These are phyloP conservation scores for Drosophila serrata DNA, from an alignment of 1,140 invertebrate genomes.

Conservation along the genomic window DNA sequence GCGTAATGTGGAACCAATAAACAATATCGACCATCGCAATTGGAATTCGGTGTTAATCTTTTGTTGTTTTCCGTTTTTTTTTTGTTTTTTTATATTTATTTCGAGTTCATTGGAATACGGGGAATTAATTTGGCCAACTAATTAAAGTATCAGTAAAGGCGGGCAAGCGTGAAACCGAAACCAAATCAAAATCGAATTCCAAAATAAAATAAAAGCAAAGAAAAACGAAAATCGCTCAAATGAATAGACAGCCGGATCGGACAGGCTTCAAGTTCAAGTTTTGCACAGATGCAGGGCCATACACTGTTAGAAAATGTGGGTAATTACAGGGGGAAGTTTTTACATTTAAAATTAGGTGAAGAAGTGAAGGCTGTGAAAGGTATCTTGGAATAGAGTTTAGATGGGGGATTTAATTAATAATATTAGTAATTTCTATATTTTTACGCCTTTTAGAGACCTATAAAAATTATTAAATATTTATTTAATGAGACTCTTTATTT, in stretches of 20 bases:
- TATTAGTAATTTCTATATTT: too few relatives aligned
- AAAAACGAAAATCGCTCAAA: conserved; percentile 40
- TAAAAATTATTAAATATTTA: too few relatives aligned
- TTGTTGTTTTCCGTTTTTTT: conserved; percentile 8
- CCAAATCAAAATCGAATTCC: conserved; percentile 73
- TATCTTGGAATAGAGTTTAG: too few relatives aligned
- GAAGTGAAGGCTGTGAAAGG: too few relatives aligned
- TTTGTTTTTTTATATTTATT: background rate
- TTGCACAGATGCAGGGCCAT: conserved; percentile 4
- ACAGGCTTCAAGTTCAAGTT: conserved; percentile 39
- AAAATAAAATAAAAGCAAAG: conserved; percentile 40
- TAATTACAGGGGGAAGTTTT: too few relatives aligned
- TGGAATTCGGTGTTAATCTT: conserved; percentile 47
- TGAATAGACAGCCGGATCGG: conserved; percentile 78
- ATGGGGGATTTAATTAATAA: too few relatives aligned
- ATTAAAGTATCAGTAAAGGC: conserved; percentile 41
- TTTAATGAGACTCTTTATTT: too few relatives aligned
- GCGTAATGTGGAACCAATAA: conserved; percentile 71
- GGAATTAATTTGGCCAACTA: conserved; percentile 31
- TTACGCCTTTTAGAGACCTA: too few relatives aligned
- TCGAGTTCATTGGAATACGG: conserved; percentile 1
- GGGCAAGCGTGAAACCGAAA: conserved; percentile 69
- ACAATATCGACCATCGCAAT: conserved; percentile 55
- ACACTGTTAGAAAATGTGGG: background rate
- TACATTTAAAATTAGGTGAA: too few relatives aligned